Evolutionary conservation across 2,797 vertebrate genomes (phyloP).

Genomic region (Psittacula echo): DNA sequence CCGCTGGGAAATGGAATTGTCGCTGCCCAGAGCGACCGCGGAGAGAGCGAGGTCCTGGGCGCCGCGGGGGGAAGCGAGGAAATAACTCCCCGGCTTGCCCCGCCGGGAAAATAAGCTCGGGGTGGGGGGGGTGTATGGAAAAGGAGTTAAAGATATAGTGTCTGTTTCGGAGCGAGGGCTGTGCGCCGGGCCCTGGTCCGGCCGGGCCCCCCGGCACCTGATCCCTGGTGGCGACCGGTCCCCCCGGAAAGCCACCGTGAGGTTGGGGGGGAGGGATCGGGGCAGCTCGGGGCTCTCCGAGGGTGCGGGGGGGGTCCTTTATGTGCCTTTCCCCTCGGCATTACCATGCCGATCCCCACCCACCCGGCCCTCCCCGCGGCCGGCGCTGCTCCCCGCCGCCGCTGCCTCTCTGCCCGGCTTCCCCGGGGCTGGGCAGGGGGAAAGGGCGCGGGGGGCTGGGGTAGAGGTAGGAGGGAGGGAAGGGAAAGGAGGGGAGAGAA

Average conservation of each 20-base stretch:
- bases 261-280: background rate
- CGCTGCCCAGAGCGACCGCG: conserved; percentile 5
- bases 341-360: conserved; percentile 35
- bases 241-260: background rate
- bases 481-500: background rate
- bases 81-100: background rate
- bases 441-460: background rate
- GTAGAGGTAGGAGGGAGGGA: background rate
- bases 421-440: background rate
- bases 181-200: background rate
- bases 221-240: background rate
- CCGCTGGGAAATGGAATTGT: conserved; percentile 52
- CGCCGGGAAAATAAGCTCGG: background rate
- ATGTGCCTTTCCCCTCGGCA: conserved; percentile 29
- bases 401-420: background rate
- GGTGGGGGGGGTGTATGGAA: background rate
- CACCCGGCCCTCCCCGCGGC: conserved; percentile 12
- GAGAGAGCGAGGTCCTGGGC: background rate
- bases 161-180: background rate
- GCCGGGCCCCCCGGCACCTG: conserved; percentile 33
- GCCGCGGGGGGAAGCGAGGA: background rate
- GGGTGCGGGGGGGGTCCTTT: background rate
- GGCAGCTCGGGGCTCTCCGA: background rate
- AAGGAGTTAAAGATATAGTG: background rate
- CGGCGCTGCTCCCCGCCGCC: background rate